Conservation (phyloP, 2,113 vertebrate genomes). For the Scophthalmus maximus region DNA sequence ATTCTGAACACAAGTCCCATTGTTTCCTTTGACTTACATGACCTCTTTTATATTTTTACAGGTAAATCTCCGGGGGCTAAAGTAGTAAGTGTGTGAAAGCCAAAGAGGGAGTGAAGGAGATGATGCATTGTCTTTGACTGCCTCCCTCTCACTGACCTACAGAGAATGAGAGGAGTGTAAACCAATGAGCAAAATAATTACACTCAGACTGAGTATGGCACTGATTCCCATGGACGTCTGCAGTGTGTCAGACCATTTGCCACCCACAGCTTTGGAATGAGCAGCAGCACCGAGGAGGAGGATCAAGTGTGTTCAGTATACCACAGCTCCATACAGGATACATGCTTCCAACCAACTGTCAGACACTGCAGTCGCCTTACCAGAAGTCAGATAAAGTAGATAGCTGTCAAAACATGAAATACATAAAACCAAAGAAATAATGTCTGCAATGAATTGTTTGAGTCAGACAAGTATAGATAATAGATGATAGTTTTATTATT, state of each 20-base stretch:
- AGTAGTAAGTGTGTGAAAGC: conserved; percentile 43
- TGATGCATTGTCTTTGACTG: conserved; percentile 38
- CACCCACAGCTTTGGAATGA: conserved; percentile 51
- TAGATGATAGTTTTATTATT: too few relatives aligned
- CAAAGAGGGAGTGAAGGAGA: conserved; percentile 39
- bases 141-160: conserved; percentile 60
- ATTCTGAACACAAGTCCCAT: too few relatives aligned
- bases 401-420: conserved; percentile 26
- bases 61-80: too few relatives aligned
- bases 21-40: too few relatives aligned
- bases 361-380: conserved; percentile 8
- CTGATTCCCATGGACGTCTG: conserved; percentile 61
- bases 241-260: conserved; percentile 58
- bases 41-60: too few relatives aligned
- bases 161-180: conserved; percentile 73
- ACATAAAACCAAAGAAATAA: too few relatives aligned
- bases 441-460: too few relatives aligned
- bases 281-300: background rate
- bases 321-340: conserved; percentile 1
- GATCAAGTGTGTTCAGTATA: background rate
- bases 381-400: conserved; percentile 23
- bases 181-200: conserved; percentile 64
- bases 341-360: background rate
- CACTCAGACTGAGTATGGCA: conserved; percentile 18
- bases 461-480: too few relatives aligned